phyloP scores from a whole-genome alignment of 2,113 vertebrate genomes.

The Lepus timidus region DNA sequence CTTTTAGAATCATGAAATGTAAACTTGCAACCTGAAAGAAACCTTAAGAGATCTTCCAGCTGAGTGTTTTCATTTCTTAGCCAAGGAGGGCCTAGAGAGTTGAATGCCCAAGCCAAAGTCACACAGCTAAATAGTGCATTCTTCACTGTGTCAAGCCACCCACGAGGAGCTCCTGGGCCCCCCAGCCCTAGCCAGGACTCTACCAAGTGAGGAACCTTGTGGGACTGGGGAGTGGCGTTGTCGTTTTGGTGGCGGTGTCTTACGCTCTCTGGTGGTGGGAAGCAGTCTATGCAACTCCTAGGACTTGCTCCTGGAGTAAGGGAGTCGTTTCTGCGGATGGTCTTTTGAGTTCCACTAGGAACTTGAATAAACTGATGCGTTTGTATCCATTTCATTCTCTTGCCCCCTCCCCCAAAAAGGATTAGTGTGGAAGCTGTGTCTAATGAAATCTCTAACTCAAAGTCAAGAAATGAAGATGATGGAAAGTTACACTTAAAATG shows the following conservation, averaged over 20 bases:
- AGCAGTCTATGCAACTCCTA: neutral
- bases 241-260: neutral
- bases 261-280: neutral
- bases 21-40: slow-evolving; percentile 35
- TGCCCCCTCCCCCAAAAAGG: neutral
- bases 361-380: slow-evolving; percentile 57
- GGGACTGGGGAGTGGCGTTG: neutral
- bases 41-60: neutral
- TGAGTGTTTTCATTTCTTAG: slow-evolving; percentile 61
- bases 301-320: neutral
- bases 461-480: slow-evolving; percentile 72
- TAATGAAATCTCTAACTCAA: slow-evolving; percentile 63
- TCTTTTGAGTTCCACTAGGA: neutral
- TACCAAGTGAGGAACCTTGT: neutral
- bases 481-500: slow-evolving; percentile 80
- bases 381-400: slow-evolving; percentile 27
- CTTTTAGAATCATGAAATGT: slow-evolving; percentile 53
- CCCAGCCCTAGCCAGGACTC: neutral
- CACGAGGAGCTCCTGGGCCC: neutral
- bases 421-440: slow-evolving; percentile 32
- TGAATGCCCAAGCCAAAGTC: neutral
- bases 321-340: neutral
- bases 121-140: neutral
- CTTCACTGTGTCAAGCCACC: neutral
- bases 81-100: slow-evolving; percentile 33